Percentiles rank a stretch among this genome's conserved stretches.
Evolutionary conservation across 2,888 invertebrate species (phyloP).

Genomic region (Plusia festucae): DNA sequence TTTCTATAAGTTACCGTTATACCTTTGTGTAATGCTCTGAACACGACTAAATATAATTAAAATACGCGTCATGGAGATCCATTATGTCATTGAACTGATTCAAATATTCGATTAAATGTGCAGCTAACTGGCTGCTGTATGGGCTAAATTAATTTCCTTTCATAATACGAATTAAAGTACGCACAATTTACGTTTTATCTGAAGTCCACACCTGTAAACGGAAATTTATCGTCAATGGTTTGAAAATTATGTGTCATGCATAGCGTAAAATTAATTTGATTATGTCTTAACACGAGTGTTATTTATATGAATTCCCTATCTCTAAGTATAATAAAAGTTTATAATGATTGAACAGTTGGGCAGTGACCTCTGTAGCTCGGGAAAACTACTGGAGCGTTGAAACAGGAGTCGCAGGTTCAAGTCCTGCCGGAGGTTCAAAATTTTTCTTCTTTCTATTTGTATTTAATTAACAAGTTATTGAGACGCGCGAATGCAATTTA

Average conservation of each 20-base stretch:
- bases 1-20: not conserved
- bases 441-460: too few relatives aligned
- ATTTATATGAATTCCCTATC: too few relatives aligned
- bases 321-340: too few relatives aligned
- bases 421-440: too few relatives aligned
- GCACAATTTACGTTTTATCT: not conserved
- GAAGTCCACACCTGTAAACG: not conserved
- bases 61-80: not conserved
- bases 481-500: too few relatives aligned
- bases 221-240: too few relatives aligned
- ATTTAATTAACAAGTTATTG: too few relatives aligned
- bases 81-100: conserved; percentile 6
- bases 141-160: not conserved
- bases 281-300: not conserved
- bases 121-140: not conserved
- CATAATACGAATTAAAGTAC: not conserved
- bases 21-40: not conserved
- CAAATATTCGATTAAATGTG: not conserved
- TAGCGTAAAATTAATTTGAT: not conserved
- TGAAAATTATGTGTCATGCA: too few relatives aligned
- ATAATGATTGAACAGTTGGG: too few relatives aligned
- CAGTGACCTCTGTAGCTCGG: too few relatives aligned
- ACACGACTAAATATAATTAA: conserved; percentile 2
- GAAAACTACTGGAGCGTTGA: too few relatives aligned
- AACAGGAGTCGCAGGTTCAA: too few relatives aligned